Evolutionary conservation across 2,888 invertebrate species (phyloP).

Genomic region (Chirona hameri): DNA sequence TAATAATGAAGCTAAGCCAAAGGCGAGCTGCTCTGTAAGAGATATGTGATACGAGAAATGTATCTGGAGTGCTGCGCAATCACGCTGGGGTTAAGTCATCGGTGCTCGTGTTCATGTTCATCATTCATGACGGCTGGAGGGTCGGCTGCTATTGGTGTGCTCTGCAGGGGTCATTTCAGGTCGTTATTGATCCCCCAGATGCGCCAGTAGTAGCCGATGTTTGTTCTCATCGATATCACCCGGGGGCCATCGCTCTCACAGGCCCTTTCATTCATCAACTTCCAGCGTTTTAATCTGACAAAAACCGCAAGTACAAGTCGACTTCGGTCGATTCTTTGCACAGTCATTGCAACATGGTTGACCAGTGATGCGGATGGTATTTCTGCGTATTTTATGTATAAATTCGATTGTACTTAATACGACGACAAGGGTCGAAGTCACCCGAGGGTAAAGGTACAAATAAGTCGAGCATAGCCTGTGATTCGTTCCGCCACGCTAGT

Average conservation of each 20-base stretch:
- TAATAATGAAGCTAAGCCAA: slow-evolving; percentile 14
- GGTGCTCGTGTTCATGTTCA: slow-evolving; percentile 24
- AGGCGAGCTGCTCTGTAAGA: slow-evolving; percentile 9
- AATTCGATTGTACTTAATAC: slow-evolving; percentile 5
- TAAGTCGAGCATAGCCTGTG: slow-evolving; percentile 27
- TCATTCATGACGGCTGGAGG: slow-evolving; percentile 6
- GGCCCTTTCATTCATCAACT: slow-evolving; percentile 1
- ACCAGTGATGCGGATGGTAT: slow-evolving; percentile 10
- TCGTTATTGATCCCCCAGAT: background rate
- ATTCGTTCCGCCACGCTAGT: slow-evolving; percentile 24
- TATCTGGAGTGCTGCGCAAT: background rate
- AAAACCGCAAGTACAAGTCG: slow-evolving; percentile 25
- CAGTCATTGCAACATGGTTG: slow-evolving; percentile 27
- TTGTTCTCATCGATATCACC: background rate
- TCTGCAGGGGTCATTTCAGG: slow-evolving; percentile 7
- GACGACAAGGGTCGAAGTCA: slow-evolving; percentile 7
- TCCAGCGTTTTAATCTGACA: background rate
- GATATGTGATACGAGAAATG: background rate
- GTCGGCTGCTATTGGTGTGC: background rate
- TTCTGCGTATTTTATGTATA: slow-evolving; percentile 6
- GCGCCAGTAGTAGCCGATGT: background rate
- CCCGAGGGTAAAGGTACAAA: slow-evolving; percentile 23
- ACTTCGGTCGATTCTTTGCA: slow-evolving; percentile 23
- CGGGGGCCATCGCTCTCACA: background rate
- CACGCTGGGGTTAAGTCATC: background rate